phyloP scores from a whole-genome alignment of 2,797 vertebrate species.

The Melopsittacus undulatus region DNA sequence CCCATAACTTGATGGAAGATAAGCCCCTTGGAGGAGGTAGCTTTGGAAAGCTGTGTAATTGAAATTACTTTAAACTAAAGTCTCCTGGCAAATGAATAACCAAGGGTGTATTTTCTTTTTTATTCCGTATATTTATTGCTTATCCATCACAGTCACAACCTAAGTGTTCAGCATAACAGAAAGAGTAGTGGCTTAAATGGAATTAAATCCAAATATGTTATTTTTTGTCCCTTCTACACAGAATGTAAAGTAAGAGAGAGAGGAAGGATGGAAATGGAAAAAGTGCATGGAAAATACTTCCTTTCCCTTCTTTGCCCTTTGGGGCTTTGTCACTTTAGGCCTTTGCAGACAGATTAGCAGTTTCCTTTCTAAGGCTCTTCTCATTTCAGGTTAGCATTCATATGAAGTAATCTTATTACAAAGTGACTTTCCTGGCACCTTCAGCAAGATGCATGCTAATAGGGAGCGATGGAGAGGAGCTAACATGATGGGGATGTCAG shows the following conservation, averaged over 20 bases:
- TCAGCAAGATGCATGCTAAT: conserved; percentile 32
- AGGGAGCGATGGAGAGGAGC: conserved; percentile 8
- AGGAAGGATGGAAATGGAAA: background rate
- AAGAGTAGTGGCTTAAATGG: background rate
- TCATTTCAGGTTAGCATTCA: conserved; percentile 62
- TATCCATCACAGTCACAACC: background rate
- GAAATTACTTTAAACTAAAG: background rate
- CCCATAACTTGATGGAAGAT: background rate
- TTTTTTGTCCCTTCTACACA: background rate
- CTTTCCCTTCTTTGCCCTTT: background rate
- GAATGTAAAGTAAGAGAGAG: background rate
- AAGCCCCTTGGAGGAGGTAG: background rate
- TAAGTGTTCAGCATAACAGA: background rate
- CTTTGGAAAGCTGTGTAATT: background rate
- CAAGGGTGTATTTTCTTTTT: background rate
- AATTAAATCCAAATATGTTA: background rate
- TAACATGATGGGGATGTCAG: background rate
- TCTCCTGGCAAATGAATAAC: background rate
- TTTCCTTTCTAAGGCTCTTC: conserved; percentile 11
- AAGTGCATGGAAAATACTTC: background rate
- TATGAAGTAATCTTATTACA: conserved; percentile 21
- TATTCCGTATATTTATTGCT: background rate
- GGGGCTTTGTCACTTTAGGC: background rate
- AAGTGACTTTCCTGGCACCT: conserved; percentile 63
- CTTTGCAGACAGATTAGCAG: conserved; percentile 16